Evolutionary conservation across 2,888 invertebrate genomes (phyloP), one percentile per base, ranked within the genome.

Genomic region (Sphaerophoria rueppellii): DNA sequence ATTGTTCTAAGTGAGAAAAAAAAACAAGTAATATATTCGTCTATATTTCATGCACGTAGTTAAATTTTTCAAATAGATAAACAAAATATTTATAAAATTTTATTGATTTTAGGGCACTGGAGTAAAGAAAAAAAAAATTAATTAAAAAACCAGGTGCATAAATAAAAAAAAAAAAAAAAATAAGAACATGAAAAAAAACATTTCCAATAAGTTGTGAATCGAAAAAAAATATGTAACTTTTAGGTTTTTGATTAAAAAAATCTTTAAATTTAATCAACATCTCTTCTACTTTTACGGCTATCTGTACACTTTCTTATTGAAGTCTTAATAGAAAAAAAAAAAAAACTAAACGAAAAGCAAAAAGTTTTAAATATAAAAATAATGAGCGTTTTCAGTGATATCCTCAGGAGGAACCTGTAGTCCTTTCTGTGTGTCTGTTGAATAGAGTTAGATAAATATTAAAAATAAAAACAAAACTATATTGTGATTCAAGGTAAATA

Each of bases 381-480:
- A 50, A 85, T 85, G 85, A 85, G 85, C 85, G 85, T 85, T 85
- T 85, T 85, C 85, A 85, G 85, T 85, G 85, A 85, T 85, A 85
- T 81, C 81, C 73, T 81, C 85, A 81, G 76, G 34, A 69, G 81
- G 81, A 81, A 76, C 60, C 73, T 75, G 37, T 67, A 52, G 72
- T 81, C 85, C 81, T 63, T 73, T 77, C 75, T 80, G 71, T 79
- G 71, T 79, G 83, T 83, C 75, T 83, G 75, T 85, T 85, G 57
- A 52, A 73, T 85, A 85, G 73, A 77, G 40, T 82, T 69, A 57
- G 46, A 40, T 48, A 69, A 34, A 60, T 69, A 77, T 52, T 60
- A 34, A 69, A 69, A 83, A 32, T n/a, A n/a, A n/a, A n/a, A n/a
- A n/a, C n/a, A n/a, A 69, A 69, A 83, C 71, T 79, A 61, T 61